Base-by-base conservation (phyloP, 2,797 vertebrate species). In the Lacerta viridis region DNA sequence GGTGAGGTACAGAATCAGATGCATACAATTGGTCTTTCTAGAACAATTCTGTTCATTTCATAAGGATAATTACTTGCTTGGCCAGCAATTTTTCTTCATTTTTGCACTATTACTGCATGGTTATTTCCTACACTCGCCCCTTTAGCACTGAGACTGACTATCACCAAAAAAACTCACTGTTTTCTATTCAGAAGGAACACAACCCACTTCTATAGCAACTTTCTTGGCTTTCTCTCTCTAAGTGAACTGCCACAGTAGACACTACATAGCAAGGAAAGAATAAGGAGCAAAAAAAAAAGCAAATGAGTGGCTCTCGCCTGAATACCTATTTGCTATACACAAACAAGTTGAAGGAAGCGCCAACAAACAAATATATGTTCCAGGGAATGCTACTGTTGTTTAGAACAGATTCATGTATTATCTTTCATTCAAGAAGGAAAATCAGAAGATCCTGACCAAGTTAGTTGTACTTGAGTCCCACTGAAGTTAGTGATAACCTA, bases 21-120 rank as follows among this genome's bases (percentile, higher is more conserved):
- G 66, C 27, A 68, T 68, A 68, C 39, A 41, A 18, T 7, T 61
- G 59, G 17, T 61, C 59, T 61, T 18, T 23, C 36, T 27, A 80
- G 18, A 55, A 55, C 59, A 81, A 41, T 86, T 79, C 9, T 46
- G 8, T 78, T 86, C 43, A 71, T 87, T 71, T 64, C 50, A 71
- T 2, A 55, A 23, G 9, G 29, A 29, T 29, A 78, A 41, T 83
- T 46, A 55, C 8, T 29, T 74, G 9, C 33, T 46, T 84, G 20
- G 10, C 18, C 43, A 23, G 17, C 10, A 6, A 3, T 55, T 13
- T 2, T 6, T 6, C 46, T 41, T 39, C 20, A 39, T 36, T 66
- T 64, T 8, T 80, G 29, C 17, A 33, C 25, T 83, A 66, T 15
- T 20, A 17, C 43, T 83, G 55, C 50, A 75, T 39, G 11, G 41